A percentile compares a stretch with the other conserved stretches of the same genome.
These are phyloP conservation scores for Tragulus kanchil DNA, from an alignment of 2,113 vertebrate species.

Conservation along the genomic window DNA sequence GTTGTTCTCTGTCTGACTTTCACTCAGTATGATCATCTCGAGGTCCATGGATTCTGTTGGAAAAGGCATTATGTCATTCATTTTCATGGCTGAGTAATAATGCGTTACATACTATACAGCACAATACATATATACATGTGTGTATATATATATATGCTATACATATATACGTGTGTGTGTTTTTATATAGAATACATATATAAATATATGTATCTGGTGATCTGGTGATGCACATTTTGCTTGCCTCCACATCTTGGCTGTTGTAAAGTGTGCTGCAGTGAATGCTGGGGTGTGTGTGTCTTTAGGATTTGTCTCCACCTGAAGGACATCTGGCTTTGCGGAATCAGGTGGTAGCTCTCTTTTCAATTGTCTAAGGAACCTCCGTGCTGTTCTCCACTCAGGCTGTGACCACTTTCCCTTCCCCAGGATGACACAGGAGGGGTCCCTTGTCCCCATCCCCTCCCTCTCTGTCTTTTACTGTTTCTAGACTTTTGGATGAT, in stretches of 20 bases:
- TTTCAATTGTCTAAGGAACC: neutral
- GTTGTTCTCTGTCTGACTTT: neutral
- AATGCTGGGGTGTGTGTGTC: neutral
- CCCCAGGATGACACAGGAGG: neutral
- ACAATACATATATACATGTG: neutral
- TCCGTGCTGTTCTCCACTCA: neutral
- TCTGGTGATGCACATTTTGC: neutral
- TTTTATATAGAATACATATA: neutral
- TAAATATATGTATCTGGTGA: neutral
- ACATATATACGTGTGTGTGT: neutral
- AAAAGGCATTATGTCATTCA: neutral
- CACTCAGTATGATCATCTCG: neutral
- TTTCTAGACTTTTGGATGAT: neutral
- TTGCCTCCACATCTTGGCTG: accelerated
- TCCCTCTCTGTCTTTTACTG: neutral
- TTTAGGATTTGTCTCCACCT: accelerated
- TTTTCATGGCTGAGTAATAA: neutral
- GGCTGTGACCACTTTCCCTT: neutral
- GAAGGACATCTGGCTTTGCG: neutral
- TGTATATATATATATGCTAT: neutral
- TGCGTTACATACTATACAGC: neutral
- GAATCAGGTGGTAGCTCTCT: neutral
- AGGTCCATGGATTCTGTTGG: neutral
- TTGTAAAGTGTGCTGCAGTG: neutral
- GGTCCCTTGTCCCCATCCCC: neutral